phyloP scores from a whole-genome alignment of 2,888 invertebrate species.

The Frankliniella intonsa region DNA sequence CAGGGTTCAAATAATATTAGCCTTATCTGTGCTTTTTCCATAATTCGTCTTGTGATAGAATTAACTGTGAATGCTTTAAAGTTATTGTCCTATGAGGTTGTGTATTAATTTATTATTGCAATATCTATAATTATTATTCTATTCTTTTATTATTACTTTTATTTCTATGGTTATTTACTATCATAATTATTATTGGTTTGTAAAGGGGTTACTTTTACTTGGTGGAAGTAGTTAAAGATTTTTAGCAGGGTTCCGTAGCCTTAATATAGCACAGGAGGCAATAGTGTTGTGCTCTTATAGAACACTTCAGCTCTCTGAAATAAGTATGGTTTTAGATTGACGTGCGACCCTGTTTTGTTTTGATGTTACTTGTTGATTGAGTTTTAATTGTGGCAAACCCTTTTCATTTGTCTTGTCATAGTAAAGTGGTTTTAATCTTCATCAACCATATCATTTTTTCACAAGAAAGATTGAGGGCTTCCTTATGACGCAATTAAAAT shows the following conservation, averaged over 20 bases:
- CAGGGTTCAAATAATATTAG: conserved; percentile 13
- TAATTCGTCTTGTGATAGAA: conserved; percentile 11
- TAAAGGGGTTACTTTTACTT: conserved; percentile 22
- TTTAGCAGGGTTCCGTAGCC: neutral
- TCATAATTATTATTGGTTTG: neutral
- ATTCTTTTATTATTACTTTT: conserved; percentile 4
- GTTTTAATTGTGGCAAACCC: neutral
- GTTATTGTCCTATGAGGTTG: conserved; percentile 14
- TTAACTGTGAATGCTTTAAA: conserved; percentile 25
- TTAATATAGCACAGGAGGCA: neutral
- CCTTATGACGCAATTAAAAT: too few relatives aligned
- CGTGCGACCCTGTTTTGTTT: neutral
- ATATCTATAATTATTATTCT: neutral
- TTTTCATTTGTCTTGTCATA: neutral
- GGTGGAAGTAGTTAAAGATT: conserved; percentile 16
- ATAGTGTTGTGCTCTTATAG: neutral
- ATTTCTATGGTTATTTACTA: conserved; percentile 2
- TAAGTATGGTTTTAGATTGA: too few relatives aligned
- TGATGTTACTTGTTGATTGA: neutral
- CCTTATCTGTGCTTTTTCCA: conserved; percentile 1
- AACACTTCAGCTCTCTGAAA: neutral
- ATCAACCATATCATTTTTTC: too few relatives aligned
- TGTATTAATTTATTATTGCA: conserved; percentile 18
- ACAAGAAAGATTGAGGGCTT: too few relatives aligned
- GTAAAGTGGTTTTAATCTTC: too few relatives aligned